Conservation (phyloP, 1,140 invertebrate species). For the Dendroctonus valens region DNA sequence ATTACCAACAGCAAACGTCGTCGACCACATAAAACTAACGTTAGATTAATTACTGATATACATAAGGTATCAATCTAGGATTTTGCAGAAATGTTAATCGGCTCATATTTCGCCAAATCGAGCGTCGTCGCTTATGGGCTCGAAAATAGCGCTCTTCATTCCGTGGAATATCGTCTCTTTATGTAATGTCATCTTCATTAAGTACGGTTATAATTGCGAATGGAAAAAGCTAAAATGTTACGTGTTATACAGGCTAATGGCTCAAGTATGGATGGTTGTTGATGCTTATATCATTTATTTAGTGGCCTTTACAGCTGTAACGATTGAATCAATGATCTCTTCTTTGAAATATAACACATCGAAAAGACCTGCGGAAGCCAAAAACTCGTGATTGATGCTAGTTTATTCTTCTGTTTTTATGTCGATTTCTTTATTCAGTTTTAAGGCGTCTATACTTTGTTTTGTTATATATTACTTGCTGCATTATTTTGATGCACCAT, state of each 20-base stretch:
- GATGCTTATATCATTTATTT: too few species aligned
- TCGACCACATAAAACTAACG: constrained; percentile 19
- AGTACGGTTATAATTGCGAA: constrained; percentile 26
- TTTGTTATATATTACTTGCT: too few species aligned
- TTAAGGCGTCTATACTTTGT: too few species aligned
- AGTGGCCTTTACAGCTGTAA: too few species aligned
- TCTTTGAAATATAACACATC: too few species aligned
- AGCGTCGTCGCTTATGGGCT: constrained; percentile 23
- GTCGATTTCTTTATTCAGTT: too few species aligned
- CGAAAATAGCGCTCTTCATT: constrained; percentile 24
- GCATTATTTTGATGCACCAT: too few species aligned
- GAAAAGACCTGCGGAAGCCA: too few species aligned
- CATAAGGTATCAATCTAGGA: constrained; percentile 28
- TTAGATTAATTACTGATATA: constrained; percentile 29
- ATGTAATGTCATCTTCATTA: constrained; percentile 26
- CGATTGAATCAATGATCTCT: too few species aligned
- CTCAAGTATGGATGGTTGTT: too few species aligned
- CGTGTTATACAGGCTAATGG: constrained; percentile 2
- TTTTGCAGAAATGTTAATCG: constrained; percentile 32
- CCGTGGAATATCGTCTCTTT: constrained; percentile 21
- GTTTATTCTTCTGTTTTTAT: too few species aligned
- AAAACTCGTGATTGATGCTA: too few species aligned
- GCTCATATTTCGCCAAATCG: constrained; percentile 14
- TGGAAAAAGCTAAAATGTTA: constrained; percentile 1
- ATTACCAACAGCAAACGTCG: constrained; percentile 15